Base-by-base conservation (phyloP, 2,888 invertebrate species). In the Hirtodrosophila cameraria region DNA sequence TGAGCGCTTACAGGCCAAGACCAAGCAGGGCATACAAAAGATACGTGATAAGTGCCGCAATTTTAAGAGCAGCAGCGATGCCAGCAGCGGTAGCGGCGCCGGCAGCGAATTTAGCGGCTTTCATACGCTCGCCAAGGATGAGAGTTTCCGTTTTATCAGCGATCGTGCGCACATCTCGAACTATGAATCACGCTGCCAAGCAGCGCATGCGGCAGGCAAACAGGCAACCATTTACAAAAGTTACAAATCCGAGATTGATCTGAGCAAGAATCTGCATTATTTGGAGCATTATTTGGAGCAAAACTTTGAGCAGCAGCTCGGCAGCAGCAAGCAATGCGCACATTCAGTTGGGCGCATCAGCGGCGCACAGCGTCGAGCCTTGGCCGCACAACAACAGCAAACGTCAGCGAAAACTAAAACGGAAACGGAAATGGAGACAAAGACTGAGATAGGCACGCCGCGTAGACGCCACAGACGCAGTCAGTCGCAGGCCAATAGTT, bases 211-310 rank as follows among this genome's bases (percentile, higher is more conserved):
- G 0, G 59, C 71, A 0, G 77, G 77, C 57, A 87, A 88, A 8
- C 88, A 83, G 53, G 86, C 89, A 11, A 88, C 90, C 8, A 78
- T 90, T 36, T 91, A 91, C 58, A 91, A 91, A 72, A 90, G 90
- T 67, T 91, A 91, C 67, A 91, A 91, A 54, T 91, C 91, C 1
- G 91, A 91, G 70, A 86, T 91, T 31, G 91, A 91, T 71, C 77
- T 91, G 3, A 90, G 90, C 28, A 90, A 90, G 59, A 91, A 91
- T 67, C 75, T 91, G 4, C 89, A 90, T 61, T 91, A 90, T 48
- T 64, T 91, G 42, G 91, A 91, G 55, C 89, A 90, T 3, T 91
- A 91, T 62, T 60, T 91, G n/a, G 90, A 90, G 71, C 89, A 91
- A 54, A 90, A 91, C 75, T 91, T 91, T 25, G 91, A 91, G 28